Base-by-base conservation (phyloP, 2,888 invertebrate genomes). In the Criorhina ranunculi region DNA sequence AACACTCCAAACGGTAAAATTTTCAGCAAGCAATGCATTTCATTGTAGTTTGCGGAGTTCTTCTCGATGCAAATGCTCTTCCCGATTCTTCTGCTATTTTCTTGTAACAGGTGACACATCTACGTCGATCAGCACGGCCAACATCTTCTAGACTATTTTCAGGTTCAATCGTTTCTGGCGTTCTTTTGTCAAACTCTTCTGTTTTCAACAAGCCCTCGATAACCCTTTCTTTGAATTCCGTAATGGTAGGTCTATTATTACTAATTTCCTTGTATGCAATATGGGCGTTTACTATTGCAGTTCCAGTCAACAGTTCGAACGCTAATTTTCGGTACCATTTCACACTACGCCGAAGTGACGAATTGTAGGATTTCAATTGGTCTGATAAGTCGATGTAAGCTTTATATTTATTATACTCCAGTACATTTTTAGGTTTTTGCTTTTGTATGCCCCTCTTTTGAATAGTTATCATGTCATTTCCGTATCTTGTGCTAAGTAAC, bases 241-340 rank as follows among this genome's bases (percentile, higher is more conserved):
- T 44, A 19, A 44, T 44, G 44, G 44, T 1, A 17, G 17, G 17
- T 44, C 2, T 44, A 44, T 44, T 44, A 1, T 15, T 17, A 1
- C 0, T 44, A 44, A 55, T 35, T 17, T 55, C 35, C 17, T 35
- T 15, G n/a, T 12, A 33, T 35, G 35, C 31, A n/a, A 31, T 51
- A 51, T 51, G 51, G 12, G 40, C 40, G 40, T 40, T 40, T 40
- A 40, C 40, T n/a, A 40, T 12, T 40, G 31, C 7, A 31, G 31
- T 51, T 12, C 31, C 31, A 8, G 46, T 49, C 46, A 49, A 49
- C n/a, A 49, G 46, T 24, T 49, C 46, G 24, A 24, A 24, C n/a
- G 46, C 46, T 49, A 49, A 49, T 19, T 49, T 49, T 49, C 46
- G 46, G n/a, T 49, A 49, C 46, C 19, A 49, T 24, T 49, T n/a